Evolutionary conservation across 2,888 invertebrate genomes (phyloP), one percentile per base, ranked within the genome.

Genomic region (Phortica magna): DNA sequence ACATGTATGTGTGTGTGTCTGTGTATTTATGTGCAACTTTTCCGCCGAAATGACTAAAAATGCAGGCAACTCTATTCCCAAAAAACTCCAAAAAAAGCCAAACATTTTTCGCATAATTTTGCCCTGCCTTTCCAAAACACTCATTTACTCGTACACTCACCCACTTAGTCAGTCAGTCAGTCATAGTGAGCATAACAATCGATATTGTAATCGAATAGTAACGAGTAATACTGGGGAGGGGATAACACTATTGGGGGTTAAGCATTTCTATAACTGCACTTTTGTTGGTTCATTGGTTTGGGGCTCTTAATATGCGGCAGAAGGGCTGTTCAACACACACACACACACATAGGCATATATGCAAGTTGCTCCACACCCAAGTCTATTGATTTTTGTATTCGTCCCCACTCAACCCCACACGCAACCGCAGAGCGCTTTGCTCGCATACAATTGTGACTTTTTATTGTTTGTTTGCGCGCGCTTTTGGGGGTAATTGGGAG

Each of bases 51-150:
- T 79, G 70, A 74, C 65, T 48, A 77, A 71, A 79, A 83, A 79
- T 82, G 79, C 78, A 79, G 78, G 79, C 78, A 79, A 78, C 76
- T 53, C 53, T 61, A 42, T 65, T 39, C 7, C 19, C 48, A 22
- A 61, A 61, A 19, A 9, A 17, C n/a, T 17, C 9, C 9, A 19
- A 17, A 59, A 61, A 59, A 71, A 73, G 19, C 9, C 22, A 75
- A 83, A 85, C 80, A 77, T 85, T 85, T 81, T 70, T 77, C 73
- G 77, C 82, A 84, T 81, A 79, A 84, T 79, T 82, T 70, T 67
- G 53, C 41, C 59, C 57, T 39, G 39, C 42, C 31, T 0, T 14
- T 59, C 39, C 75, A 61, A 61, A n/a, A 53, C 10, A 42, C 17
- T n/a, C 57, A 71, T 55, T 14, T 19, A 59, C 2, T 41, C 71